phyloP scores from a whole-genome alignment of 2,888 invertebrate genomes.

The Rotaria macrura region DNA sequence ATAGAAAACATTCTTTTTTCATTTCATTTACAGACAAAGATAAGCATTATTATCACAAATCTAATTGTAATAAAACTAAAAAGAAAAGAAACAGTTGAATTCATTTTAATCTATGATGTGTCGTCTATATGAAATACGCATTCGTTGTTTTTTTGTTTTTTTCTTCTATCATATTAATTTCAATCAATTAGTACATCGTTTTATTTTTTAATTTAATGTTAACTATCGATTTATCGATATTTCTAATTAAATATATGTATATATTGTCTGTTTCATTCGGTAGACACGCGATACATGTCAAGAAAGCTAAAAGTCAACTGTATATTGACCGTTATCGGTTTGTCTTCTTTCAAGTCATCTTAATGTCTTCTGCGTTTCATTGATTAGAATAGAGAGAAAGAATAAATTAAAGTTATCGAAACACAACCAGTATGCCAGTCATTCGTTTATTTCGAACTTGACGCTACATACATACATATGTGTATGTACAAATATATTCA shows the following conservation, averaged over 20 bases:
- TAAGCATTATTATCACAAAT: background rate
- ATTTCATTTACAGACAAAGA: background rate
- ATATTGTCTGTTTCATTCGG: background rate
- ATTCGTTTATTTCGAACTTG: background rate
- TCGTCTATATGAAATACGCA: no score
- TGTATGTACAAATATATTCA: no score
- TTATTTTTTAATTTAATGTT: no score
- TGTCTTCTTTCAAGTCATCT: slow-evolving; percentile 5
- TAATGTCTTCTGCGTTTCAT: background rate
- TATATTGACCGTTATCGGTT: slow-evolving; percentile 3
- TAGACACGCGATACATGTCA: background rate
- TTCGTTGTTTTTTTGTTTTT: no score
- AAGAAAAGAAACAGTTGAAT: no score
- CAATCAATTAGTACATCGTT: no score
- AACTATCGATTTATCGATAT: background rate
- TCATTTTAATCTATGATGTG: no score
- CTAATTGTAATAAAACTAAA: no score
- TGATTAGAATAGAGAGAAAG: background rate
- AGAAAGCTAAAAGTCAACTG: background rate
- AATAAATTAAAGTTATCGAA: background rate
- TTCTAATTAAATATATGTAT: background rate
- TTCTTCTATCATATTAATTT: no score
- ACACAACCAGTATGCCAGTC: background rate
- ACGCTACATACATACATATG: no score
- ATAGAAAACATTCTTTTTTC: background rate